Conservation (phyloP, 2,888 invertebrate species). For the Punctoribates punctum region DNA sequence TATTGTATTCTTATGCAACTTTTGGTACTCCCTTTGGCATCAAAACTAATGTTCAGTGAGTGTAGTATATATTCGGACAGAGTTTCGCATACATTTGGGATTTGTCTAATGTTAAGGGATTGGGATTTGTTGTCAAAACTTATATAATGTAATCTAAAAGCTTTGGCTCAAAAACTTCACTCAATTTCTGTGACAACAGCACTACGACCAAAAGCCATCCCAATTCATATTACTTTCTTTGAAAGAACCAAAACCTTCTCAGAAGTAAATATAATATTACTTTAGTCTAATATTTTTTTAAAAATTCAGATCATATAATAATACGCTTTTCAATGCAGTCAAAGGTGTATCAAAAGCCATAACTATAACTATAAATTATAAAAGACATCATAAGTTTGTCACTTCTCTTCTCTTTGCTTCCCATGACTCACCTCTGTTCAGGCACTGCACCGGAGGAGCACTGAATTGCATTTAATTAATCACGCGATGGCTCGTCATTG, state of each 20-base stretch:
- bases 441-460: too few relatives aligned
- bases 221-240: too few relatives aligned
- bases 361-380: neutral
- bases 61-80: neutral
- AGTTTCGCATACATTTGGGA: slow-evolving; percentile 2
- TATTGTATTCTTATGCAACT: slow-evolving; percentile 24
- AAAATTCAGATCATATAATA: too few relatives aligned
- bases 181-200: neutral
- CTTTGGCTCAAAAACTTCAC: slow-evolving; percentile 1
- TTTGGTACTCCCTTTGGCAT: slow-evolving; percentile 10
- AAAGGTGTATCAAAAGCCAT: neutral
- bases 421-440: slow-evolving; percentile 15
- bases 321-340: too few relatives aligned
- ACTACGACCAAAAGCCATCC: too few relatives aligned
- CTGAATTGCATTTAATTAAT: slow-evolving; percentile 20
- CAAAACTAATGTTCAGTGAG: slow-evolving; percentile 20
- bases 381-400: too few relatives aligned
- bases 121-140: slow-evolving; percentile 33
- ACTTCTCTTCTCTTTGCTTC: slow-evolving; percentile 23
- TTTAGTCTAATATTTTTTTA: too few relatives aligned
- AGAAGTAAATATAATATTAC: too few relatives aligned
- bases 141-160: slow-evolving; percentile 25
- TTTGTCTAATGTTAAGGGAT: slow-evolving; percentile 15
- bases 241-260: too few relatives aligned
- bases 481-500: slow-evolving; percentile 22